Conservation (phyloP, 2,797 vertebrate species). For the Pteropus rufus region DNA sequence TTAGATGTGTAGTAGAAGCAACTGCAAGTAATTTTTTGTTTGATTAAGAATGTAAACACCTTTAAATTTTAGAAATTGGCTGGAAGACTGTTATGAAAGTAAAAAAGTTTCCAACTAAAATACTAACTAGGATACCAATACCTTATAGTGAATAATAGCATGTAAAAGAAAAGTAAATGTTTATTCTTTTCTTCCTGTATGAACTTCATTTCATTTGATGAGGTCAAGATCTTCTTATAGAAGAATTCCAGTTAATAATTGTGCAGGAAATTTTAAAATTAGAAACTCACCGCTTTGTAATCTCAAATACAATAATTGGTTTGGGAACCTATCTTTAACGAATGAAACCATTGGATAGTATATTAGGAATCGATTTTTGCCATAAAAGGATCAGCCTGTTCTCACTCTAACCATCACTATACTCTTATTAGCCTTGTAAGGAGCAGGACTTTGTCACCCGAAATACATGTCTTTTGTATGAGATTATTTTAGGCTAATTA, state of each 20-base stretch:
- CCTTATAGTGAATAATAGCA: background rate
- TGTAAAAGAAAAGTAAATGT: background rate
- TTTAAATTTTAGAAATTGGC: background rate
- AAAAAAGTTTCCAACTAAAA: conserved; percentile 5
- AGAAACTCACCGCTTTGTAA: background rate
- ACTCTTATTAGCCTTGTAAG: background rate
- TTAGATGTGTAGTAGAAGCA: background rate
- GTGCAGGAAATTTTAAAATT: background rate
- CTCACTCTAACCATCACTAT: background rate
- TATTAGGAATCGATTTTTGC: background rate
- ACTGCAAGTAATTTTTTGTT: background rate
- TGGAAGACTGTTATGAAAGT: background rate
- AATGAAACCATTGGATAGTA: background rate
- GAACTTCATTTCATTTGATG: background rate
- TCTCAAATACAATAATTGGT: background rate
- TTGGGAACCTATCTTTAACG: background rate
- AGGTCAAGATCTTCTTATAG: background rate
- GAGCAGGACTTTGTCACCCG: background rate
- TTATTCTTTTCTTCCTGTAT: background rate
- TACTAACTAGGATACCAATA: background rate
- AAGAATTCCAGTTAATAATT: background rate
- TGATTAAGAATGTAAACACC: background rate
- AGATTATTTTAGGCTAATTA: background rate
- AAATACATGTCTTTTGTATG: background rate
- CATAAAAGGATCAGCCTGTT: background rate